Evolutionary conservation across 2,113 vertebrate genomes (phyloP).

Genomic region (Trichomycterus rosablanca): DNA sequence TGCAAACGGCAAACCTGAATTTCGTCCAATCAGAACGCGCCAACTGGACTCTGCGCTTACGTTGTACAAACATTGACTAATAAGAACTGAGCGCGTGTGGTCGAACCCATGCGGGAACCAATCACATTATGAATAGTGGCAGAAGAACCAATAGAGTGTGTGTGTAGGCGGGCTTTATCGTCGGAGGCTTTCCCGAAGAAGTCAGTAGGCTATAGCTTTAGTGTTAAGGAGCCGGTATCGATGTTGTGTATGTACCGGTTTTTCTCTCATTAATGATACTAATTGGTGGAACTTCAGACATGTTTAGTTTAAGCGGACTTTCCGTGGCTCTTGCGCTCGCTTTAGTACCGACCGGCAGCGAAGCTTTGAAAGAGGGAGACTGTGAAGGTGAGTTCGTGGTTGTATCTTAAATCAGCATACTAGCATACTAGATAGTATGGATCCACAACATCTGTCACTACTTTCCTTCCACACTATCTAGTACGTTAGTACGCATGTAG

Average conservation of each 20-base stretch:
- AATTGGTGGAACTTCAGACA: constrained; percentile 46
- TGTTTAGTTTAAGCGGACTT: constrained; percentile 73
- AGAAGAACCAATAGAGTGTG: constrained; percentile 19
- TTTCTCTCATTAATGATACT: neutral
- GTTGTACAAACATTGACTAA: constrained; percentile 42
- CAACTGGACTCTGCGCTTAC: constrained; percentile 77
- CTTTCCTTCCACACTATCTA: neutral
- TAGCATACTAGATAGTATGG: neutral
- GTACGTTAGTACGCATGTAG: neutral
- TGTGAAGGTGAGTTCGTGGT: constrained; percentile 79
- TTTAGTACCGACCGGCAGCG: constrained; percentile 61
- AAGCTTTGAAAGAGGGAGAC: constrained; percentile 76
- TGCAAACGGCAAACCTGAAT: neutral
- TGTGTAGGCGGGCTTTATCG: constrained; percentile 37
- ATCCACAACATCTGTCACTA: neutral
- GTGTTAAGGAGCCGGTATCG: constrained; percentile 52
- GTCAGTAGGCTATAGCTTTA: no score
- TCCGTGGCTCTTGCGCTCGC: constrained; percentile 75
- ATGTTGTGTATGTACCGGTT: neutral
- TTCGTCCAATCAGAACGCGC: constrained; percentile 76
- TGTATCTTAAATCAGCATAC: neutral
- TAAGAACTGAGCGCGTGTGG: constrained; percentile 49
- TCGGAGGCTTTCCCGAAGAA: no score
- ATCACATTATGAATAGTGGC: constrained; percentile 48
- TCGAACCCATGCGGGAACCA: constrained; percentile 50